Base-by-base conservation (phyloP, 2,113 vertebrate species). In the Hydrolagus affinis region DNA sequence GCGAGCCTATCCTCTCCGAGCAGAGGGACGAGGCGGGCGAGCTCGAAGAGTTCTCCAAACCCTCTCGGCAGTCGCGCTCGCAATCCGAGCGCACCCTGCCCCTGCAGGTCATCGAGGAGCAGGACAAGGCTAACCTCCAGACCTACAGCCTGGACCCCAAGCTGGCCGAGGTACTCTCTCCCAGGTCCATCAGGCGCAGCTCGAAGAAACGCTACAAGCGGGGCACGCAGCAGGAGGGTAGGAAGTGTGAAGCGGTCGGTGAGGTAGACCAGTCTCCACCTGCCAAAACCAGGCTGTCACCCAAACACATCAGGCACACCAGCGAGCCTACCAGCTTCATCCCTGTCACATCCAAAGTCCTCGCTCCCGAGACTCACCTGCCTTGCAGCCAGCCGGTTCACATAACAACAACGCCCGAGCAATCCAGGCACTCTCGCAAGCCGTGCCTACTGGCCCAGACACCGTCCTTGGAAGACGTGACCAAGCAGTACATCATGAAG, bases 1-100 rank as follows among this genome's bases (percentile, higher is more conserved):
- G 98, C 0, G 98, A 99, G 86, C 97, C 98, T 85, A 96, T 97
- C 89, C 93, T 99, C 60, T 95, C 92, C 0, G 95, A 97, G 70
- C 95, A 95, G 75, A 91, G 93, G 28, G 92, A 90, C 0, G 90
- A 88, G 0, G 87, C 89, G 0, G 92, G 92, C 88, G 92, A 93
- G 70, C 80, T 91, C 3, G 92, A 91, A 70, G 89, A 87, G 8
- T 86, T 89, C 8, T 85, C 66, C 69, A 88, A 89, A 12, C 83
- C 87, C 28, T 86, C 85, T 64, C 88, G 90, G 30, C 91, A 91
- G 72, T 86, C 86, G 80, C 89, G 87, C 56, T 92, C 95, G 0
- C 91, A 91, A 56, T 95, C 95, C 0, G 95, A 95, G 83, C 87
- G 87, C 11, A 25, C 71, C 1, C 87, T 91, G 4, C 90, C 89